Conservation (phyloP, 2,888 invertebrate species). For the Synanthedon vespiformis region DNA sequence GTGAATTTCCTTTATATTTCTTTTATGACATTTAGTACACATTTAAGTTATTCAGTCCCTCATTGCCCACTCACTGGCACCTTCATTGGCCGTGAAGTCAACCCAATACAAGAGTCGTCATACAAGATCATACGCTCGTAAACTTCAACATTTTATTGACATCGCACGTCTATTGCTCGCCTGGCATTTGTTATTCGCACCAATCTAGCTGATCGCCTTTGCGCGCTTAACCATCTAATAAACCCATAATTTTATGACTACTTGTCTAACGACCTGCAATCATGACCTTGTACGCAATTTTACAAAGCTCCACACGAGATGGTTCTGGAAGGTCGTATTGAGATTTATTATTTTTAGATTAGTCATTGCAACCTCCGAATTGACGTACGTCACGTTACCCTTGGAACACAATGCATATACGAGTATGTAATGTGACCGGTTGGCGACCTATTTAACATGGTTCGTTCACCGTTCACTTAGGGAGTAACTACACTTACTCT, state of each 20-base stretch:
- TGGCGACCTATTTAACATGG: constrained; percentile 46
- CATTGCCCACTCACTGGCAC: neutral
- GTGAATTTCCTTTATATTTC: no score
- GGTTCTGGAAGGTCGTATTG: neutral
- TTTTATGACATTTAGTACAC: no score
- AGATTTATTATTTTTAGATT: neutral
- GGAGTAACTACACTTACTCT: no score
- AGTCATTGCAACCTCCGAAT: neutral
- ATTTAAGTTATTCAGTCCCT: neutral
- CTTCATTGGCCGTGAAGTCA: constrained; percentile 36
- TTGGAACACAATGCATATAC: constrained; percentile 20
- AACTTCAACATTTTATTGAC: constrained; percentile 59
- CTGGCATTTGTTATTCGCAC: constrained; percentile 36
- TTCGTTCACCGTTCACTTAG: constrained; percentile 45
- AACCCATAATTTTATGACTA: constrained; percentile 23
- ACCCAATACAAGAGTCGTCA: constrained; percentile 19
- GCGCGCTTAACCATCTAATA: constrained; percentile 20
- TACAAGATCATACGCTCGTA: constrained; percentile 37
- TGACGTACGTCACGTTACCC: constrained; percentile 22
- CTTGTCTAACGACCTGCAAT: neutral
- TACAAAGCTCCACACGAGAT: neutral
- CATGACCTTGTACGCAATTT: neutral
- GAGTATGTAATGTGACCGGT: constrained; percentile 23
- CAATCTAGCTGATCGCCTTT: constrained; percentile 35
- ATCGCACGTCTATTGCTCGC: constrained; percentile 35